Evolutionary conservation across 1,140 invertebrate genomes (phyloP), one percentile per base, ranked within the genome.

Genomic region (Brachionus koreanus): DNA sequence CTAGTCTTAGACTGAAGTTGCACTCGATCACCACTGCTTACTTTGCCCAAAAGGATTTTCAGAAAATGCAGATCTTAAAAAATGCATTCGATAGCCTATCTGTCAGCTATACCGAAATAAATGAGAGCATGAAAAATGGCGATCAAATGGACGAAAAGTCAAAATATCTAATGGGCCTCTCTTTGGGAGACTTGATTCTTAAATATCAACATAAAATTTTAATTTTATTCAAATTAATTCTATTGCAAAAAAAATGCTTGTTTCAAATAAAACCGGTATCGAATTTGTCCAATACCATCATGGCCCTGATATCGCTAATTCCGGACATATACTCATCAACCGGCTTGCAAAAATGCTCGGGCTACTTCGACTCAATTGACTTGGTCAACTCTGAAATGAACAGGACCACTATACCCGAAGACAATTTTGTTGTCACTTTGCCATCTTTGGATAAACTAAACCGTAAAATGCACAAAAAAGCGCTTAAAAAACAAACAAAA

Each of bases 1-100:
- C 87, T 25, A 72, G 87, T 25, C 86, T 89, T 39, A 85, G 86
- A 69, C 89, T 96, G 0, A 98, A 98, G 90, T 92, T 98, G 90
- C 92, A 95, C 79, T 89, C 98, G 2, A 98, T 98, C 83, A 98
- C 97, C 0, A 92, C 96, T 88, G 96, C 95, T 0, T 98, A 98
- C 89, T 99, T 98, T 88, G 92, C 96, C 83, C 94, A 98, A 89
- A 84, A 86, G 74, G 89, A 90, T 82, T 90, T 90, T 83, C 87
- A 87, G 19, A 86, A 89, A 69, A 94, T 94, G 75, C 93, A 94
- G 87, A 90, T 98, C 33, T 89, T 99, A 67, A 92, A 95, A 86
- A 94, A 98, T 87, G 96, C 95, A 52, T 98, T 93, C 88, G 92
- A 93, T 85, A 95, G 97, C 89, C 89, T 99, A 96, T 88, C 91